These are phyloP conservation scores for Nemoura dubitans DNA, from an alignment of 2,888 invertebrate species.

Conservation along the genomic window DNA sequence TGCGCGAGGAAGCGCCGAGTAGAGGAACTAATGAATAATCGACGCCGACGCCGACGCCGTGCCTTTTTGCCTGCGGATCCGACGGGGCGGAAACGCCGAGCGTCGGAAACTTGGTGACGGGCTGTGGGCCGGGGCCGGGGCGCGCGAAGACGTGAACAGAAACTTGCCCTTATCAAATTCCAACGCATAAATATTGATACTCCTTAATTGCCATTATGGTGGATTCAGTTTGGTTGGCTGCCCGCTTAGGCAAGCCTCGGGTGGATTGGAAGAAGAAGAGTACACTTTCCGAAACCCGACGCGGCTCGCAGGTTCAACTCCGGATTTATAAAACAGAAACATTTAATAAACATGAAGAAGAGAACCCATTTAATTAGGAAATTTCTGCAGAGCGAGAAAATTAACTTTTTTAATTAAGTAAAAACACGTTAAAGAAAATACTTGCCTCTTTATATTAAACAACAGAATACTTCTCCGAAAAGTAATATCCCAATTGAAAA, in stretches of 20 bases:
- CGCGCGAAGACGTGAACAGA: not conserved
- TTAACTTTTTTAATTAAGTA: slow-evolving; percentile 33
- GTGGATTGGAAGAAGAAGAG: not conserved
- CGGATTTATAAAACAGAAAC: slow-evolving; percentile 7
- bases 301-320: not conserved
- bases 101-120: slow-evolving; percentile 1
- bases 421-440: slow-evolving; percentile 8
- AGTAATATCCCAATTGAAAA: slow-evolving; percentile 15
- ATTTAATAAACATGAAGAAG: slow-evolving; percentile 4
- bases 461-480: not conserved
- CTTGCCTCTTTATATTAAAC: slow-evolving; percentile 12
- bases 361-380: not conserved
- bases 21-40: not conserved
- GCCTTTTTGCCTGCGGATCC: not conserved
- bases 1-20: not conserved
- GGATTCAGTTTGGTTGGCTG: not conserved
- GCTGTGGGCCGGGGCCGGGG: not conserved
- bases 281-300: not conserved
- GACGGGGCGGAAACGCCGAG: not conserved
- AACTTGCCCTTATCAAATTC: slow-evolving; percentile 12
- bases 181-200: not conserved
- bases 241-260: not conserved
- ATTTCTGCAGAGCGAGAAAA: not conserved
- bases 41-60: not conserved
- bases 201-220: not conserved